Base-by-base conservation (phyloP, 1,140 invertebrate species). In the Drosophila leontia region DNA sequence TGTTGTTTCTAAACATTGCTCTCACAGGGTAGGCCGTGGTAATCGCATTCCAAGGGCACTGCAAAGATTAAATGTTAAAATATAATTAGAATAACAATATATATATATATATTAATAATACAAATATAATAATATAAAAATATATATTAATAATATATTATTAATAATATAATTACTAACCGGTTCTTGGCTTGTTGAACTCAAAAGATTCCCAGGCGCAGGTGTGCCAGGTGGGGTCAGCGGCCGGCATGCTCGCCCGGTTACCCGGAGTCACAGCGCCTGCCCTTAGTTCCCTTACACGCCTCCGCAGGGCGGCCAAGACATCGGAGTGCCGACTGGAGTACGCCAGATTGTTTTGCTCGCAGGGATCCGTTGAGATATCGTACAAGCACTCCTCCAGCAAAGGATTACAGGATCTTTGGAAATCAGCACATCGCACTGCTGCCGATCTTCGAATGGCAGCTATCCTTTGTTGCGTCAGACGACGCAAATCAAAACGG, bases 281-380 rank as follows among this genome's bases (percentile, higher is more conserved):
- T 7, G 37, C 17, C 12, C 91, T 61, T 13, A 76, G 47, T 3
- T 82, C 59, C 1, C 58, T 29, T 1, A 83, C 17, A 7, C 78
- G 77, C 29, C 69, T 34, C 2, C 87, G 74, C 58, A 92, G 58
- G 7, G 74, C 63, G 2, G 15, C 6, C 42, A 92, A 44, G 1
- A 90, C 63, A 1, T 71, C 67, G 0, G 57, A 44, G 45, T 90
- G 79, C n/a, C 37, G 42, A 5, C 55, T 23, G 3, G 78, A 80
- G 12, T 74, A 65, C 3, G 95, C 95, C 29, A 97, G 85, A 93
- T 97, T 97, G 32, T 95, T 93, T 58, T 92, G 94, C 91, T 97
- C 97, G 82, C 97, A 97, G 0, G 97, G 97, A 93, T 97, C 97
- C 19, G 94, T 92, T 8, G 92, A 92, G 34, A 97, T 93, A 80